These are phyloP conservation scores for Ecliptopera silaceata DNA, from an alignment of 2,888 invertebrate species.

Conservation along the genomic window DNA sequence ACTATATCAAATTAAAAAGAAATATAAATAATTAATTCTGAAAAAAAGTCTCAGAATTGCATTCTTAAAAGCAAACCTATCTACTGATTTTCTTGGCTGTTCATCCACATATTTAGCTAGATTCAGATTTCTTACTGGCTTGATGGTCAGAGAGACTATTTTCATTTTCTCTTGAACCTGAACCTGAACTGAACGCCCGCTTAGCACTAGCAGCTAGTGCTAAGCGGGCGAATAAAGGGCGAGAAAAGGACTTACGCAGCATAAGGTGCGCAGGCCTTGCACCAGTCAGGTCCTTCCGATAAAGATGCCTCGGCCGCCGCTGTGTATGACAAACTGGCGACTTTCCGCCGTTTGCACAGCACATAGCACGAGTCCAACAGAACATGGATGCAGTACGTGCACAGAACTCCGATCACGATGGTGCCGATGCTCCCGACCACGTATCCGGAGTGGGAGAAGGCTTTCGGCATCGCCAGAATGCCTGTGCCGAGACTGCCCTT, in stretches of 20 bases:
- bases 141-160: too few relatives aligned
- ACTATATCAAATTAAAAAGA: too few relatives aligned
- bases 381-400: slow-evolving; percentile 97
- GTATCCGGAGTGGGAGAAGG: slow-evolving; percentile 92
- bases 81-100: too few relatives aligned
- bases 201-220: too few relatives aligned
- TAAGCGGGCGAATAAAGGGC: too few relatives aligned
- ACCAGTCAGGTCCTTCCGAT: slow-evolving; percentile 87
- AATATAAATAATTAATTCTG: too few relatives aligned
- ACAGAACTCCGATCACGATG: slow-evolving; percentile 92
- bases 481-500: slow-evolving; percentile 97
- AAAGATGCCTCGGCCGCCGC: slow-evolving; percentile 91
- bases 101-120: too few relatives aligned
- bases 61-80: too few relatives aligned
- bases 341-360: slow-evolving; percentile 81
- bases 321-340: slow-evolving; percentile 90
- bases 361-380: slow-evolving; percentile 88
- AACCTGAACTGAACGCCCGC: too few relatives aligned
- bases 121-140: too few relatives aligned
- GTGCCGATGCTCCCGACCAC: slow-evolving; percentile 91
- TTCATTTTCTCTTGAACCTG: too few relatives aligned
- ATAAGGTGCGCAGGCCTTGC: slow-evolving; percentile 85
- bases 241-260: slow-evolving; percentile 82
- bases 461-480: slow-evolving; percentile 94
- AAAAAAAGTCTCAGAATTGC: too few relatives aligned